These are phyloP conservation scores for Congeria kusceri DNA, from an alignment of 2,888 invertebrate genomes.

Conservation along the genomic window DNA sequence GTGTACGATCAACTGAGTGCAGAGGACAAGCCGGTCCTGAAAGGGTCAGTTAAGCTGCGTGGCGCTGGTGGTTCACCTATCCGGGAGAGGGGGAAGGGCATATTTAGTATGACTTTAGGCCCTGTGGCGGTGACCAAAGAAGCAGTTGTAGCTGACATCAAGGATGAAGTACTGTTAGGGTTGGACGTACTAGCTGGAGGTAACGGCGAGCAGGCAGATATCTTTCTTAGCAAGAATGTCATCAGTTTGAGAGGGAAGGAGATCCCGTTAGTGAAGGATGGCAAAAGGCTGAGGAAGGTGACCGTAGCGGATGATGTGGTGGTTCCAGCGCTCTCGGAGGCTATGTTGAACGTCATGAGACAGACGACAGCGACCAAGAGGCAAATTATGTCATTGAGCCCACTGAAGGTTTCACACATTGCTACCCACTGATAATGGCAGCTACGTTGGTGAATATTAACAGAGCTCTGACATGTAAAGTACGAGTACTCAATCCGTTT, in stretches of 20 bases:
- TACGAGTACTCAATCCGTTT: slow-evolving; percentile 3
- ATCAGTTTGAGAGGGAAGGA: neutral
- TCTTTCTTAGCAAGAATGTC: slow-evolving; percentile 3
- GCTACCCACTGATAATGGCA: no score
- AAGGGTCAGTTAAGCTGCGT: slow-evolving; percentile 5
- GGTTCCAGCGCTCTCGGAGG: slow-evolving; percentile 17
- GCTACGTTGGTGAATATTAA: slow-evolving; percentile 15
- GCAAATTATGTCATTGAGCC: no score
- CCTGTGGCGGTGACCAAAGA: neutral
- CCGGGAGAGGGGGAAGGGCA: neutral
- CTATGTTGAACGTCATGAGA: slow-evolving; percentile 5
- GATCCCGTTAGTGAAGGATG: neutral
- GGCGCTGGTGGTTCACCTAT: slow-evolving; percentile 24
- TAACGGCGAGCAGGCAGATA: slow-evolving; percentile 12
- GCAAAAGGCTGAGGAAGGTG: neutral
- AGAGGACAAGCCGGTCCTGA: slow-evolving; percentile 7
- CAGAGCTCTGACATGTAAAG: neutral
- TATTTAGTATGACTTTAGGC: slow-evolving; percentile 7
- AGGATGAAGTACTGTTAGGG: slow-evolving; percentile 22
- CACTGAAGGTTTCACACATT: no score
- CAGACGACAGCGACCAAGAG: slow-evolving; percentile 3
- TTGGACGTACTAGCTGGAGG: slow-evolving; percentile 1
- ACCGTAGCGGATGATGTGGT: slow-evolving; percentile 12
- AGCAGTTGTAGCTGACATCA: slow-evolving; percentile 17
- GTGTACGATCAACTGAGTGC: slow-evolving; percentile 12